phyloP scores from a whole-genome alignment of 2,113 vertebrate genomes.

The Lathamus discolor region DNA sequence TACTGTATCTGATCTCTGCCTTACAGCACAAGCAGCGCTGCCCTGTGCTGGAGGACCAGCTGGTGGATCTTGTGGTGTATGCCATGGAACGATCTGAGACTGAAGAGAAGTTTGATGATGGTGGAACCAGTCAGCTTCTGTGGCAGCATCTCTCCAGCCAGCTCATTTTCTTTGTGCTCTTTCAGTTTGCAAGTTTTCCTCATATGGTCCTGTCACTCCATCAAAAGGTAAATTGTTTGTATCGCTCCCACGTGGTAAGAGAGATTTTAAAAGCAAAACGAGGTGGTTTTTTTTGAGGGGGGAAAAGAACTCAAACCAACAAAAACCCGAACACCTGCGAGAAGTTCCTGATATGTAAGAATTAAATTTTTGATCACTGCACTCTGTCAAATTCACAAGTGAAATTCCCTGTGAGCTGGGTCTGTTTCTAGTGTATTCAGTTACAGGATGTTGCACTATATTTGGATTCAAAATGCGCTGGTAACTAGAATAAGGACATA shows the following conservation, averaged over 20 bases:
- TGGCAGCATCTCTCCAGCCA: conserved; percentile 99
- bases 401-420: rapidly evolving
- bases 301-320: background rate
- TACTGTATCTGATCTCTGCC: conserved; percentile 78
- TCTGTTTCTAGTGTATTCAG: background rate
- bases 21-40: conserved; percentile 98
- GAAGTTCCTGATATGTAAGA: background rate
- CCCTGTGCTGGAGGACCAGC: conserved; percentile 97
- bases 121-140: conserved; percentile 95
- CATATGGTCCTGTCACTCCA: conserved; percentile 99
- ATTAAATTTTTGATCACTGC: background rate
- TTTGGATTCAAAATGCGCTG: background rate
- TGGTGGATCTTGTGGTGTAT: conserved; percentile 98
- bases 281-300: background rate
- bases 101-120: conserved; percentile 97
- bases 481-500: background rate
- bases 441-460: background rate
- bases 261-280: background rate
- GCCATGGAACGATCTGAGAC: conserved; percentile 99
- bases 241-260: background rate
- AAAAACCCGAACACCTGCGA: background rate
- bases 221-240: conserved; percentile 87
- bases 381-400: background rate
- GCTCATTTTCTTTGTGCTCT: conserved; percentile 99
- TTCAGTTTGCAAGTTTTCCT: conserved; percentile 99